Evolutionary conservation across 2,888 invertebrate genomes (phyloP), one percentile per base, ranked within the genome.

Genomic region (Andrena bicolor): DNA sequence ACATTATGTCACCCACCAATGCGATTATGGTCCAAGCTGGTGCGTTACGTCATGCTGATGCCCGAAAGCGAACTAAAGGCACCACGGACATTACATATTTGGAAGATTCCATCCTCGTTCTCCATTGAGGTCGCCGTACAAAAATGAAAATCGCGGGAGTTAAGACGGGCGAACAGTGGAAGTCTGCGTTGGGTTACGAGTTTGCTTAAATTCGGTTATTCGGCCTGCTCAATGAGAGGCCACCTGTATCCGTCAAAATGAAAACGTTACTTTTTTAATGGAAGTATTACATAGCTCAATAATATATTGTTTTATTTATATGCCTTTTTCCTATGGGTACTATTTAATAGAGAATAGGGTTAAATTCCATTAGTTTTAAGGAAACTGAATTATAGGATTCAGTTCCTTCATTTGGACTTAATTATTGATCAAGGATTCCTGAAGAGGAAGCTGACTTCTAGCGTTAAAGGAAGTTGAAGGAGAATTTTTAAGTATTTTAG

Each of bases 1-100:
- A 68, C 82, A 88, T 89, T 88, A 89, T 89, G 88, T 89, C 88
- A 89, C 69, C 51, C 82, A 60, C 58, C 76, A 78, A 70, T 74
- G 61, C 71, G 78, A 70, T 76, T 76, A 83, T 65, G 51, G 61
- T 16, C 49, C 82, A 68, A 64, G 73, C 66, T 76, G 80, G 20
- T 30, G 48, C 35, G 16, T 88, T 88, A 86, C 87, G 87, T 88
- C 88, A 88, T 80, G 51, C 49, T 64, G 74, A 75, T 64, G 80
- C 65, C 26, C 73, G 77, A 79, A 76, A 78, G 64, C 83, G 72
- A 77, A 77, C 75, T 63, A 65, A 23, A 82, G 70, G 48, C 65
- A 61, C 28, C 70, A 72, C 30, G 30, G 53, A 48, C 72, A 51
- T 82, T 80, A 86, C 83, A 82, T 89, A 83, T 85, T 88, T 87